Base-by-base conservation (phyloP, 2,113 vertebrate species). In the Catagonus wagneri region DNA sequence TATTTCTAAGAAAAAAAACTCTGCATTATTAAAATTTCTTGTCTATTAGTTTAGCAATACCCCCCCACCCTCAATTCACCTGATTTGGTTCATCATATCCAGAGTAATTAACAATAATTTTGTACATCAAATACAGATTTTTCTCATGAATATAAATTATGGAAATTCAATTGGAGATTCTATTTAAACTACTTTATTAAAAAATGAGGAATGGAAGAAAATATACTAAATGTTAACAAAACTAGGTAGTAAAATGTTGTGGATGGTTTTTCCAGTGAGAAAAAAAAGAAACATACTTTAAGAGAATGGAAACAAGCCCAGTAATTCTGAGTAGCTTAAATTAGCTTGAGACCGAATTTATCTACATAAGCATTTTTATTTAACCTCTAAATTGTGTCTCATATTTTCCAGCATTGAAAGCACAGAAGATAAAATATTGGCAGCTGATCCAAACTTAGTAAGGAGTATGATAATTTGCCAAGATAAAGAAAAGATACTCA, bases 121-220 rank as follows among this genome's bases (percentile, higher is more conserved):
- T 72, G 22, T 14, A 34, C 74, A 44, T 71, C 34, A 72, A 89
- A 66, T 66, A 87, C 20, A 83, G 11, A 90, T 22, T 78, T 93
- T 93, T 78, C 65, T 91, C 52, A 74, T 75, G n/a, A 71, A 81
- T 60, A 72, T 19, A 72, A 19, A 72, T 58, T 66, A 68, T 50
- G 36, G 6, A 83, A 90, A 83, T 86, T 74, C 72, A 92, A 72
- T 39, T 25, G 1, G 10, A 17, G 25, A 32, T 85, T 44, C 75
- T 66, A 25, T 83, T 94, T 86, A 87, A 94, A 76, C 65, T 63
- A 76, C 27, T 90, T 76, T 87, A 9, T 72, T 96, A 27, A 56
- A 19, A 90, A 54, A 3, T 2, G 14, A 5, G 16, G 63, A 90
- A 61, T 11, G 15, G 36, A 71, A 83, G 34, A 74, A 96, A 69